Percentiles rank a stretch among this genome's conserved stretches.
phyloP scores from a whole-genome alignment of 2,888 invertebrate genomes.

The Leptarthrus brevirostris region DNA sequence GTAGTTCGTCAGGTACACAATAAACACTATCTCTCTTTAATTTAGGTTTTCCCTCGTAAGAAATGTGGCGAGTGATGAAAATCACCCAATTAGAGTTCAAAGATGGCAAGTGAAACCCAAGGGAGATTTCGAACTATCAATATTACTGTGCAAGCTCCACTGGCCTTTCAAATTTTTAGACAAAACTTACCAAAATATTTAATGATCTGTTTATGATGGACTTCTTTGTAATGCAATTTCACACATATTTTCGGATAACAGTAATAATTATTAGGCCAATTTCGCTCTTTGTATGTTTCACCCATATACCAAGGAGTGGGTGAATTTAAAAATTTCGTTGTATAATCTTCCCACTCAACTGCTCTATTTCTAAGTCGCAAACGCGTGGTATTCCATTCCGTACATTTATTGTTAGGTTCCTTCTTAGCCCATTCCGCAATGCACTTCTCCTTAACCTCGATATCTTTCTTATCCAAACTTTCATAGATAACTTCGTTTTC shows the following conservation, averaged over 20 bases:
- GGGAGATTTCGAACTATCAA: no score
- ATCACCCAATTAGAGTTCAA: no score
- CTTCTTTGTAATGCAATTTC: background rate
- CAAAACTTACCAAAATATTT: slow-evolving; percentile 24
- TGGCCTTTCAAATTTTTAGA: no score
- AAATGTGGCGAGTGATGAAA: no score
- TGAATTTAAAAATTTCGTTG: background rate
- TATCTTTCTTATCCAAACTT: background rate
- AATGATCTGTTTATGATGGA: slow-evolving; percentile 16
- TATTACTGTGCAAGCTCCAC: no score
- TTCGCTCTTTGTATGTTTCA: background rate
- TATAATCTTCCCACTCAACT: background rate
- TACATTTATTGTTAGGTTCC: background rate
- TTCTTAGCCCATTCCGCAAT: background rate
- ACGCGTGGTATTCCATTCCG: background rate
- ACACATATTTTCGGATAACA: slow-evolving; percentile 23
- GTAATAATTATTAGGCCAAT: background rate
- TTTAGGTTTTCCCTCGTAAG: no score
- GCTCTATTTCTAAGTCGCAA: background rate
- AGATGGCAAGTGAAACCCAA: no score
- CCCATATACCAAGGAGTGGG: slow-evolving; percentile 17
- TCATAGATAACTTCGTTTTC: background rate
- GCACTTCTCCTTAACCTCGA: background rate
- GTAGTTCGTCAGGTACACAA: no score
- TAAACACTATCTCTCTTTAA: no score